Evolutionary conservation across 2,113 vertebrate genomes (phyloP), one percentile per base, ranked within the genome.

Genomic region (Toxotes chatareus): DNA sequence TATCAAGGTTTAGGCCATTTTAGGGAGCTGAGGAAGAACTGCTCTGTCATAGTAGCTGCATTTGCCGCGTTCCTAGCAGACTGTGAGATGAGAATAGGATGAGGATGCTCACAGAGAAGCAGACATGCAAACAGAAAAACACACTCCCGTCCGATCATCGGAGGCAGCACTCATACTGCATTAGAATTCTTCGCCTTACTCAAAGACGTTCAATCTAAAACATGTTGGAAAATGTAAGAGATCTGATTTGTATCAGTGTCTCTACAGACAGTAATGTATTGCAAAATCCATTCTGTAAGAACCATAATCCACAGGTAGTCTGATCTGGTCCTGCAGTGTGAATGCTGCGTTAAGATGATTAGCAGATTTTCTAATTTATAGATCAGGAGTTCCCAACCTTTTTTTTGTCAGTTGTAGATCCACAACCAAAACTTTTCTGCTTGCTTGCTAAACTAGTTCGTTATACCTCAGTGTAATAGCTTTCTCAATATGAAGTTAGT

Each of bases 71-170:
- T 80, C 80, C 57, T 65, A 38, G 57, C 27, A 36, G 68, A 40
- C 62, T 44, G 69, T 2, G 21, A 73, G 82, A 83, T 85, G 72
- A 72, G 64, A 75, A 19, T 44, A 6, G 7, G 49, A 79, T 65
- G 68, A 79, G 53, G 67, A 65, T 46, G 57, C 69, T 82, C 32
- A 78, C 31, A 42, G 59, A 56, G 42, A 19, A 47, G 68, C 49
- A 73, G 56, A 62, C 62, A 66, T 9, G 36, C 70, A 84, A 44
- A 85, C 17, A 47, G 12, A 40, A 56, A 32, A 27, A 57, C 44
- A 44, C 49, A 60, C 31, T 51, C 32, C 14, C 70, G 31, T 21
- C 34, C 49, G 38, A 40, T 69, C 62, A 76, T 62, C 31, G 19
- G 4, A 38, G 16, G 66, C 32, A 68, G 3, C 31, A 47, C 56